Base-by-base conservation (phyloP, 2,888 invertebrate genomes). In the Pinctada fucata region DNA sequence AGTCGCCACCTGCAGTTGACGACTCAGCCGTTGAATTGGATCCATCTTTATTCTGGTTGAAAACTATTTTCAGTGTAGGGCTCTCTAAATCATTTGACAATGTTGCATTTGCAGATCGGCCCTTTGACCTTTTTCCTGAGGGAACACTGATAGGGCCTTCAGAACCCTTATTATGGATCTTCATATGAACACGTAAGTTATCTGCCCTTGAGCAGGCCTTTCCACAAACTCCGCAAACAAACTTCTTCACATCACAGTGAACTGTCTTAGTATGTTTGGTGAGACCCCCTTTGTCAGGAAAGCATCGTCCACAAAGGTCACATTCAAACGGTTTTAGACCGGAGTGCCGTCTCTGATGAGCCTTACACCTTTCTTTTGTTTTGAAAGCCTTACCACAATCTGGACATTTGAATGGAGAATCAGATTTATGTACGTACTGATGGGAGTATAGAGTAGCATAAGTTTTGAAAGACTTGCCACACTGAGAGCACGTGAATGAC, bases 231-330 rank as follows among this genome's bases (percentile, higher is more conserved):
- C 86, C 86, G 80, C 91, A 91, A 0, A 85, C 86, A 83, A 89
- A 91, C 67, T 87, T 84, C 64, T 88, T 89, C n/a, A 80, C 82
- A 2, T 84, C 78, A 16, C 84, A 80, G 74, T 91, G 91, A 8
- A 91, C 89, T 10, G 91, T 89, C 67, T 86, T 85, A 63, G 82
- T 84, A 78, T 91, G 91, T 75, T 91, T 91, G 4, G 88, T 85
- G 50, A 91, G 79, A 0, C 91, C 91, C 4, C 90, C 90, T 76
- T 90, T 90, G 75, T 90, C 90, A 2, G 90, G 90, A 75, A 91
- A 91, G 31, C 85, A 82, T 69, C 88, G 89, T 2, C 84, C 83
- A 84, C 91, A 91, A 0, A 83, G 74, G 4, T 81, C 50, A 79
- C 91, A 91, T 48, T 81, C 82, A 79, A 85, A 89, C 31, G 87